Evolutionary conservation across 2,888 invertebrate genomes (phyloP), one percentile per base, ranked within the genome.

Genomic region (Eupithecia inturbata): DNA sequence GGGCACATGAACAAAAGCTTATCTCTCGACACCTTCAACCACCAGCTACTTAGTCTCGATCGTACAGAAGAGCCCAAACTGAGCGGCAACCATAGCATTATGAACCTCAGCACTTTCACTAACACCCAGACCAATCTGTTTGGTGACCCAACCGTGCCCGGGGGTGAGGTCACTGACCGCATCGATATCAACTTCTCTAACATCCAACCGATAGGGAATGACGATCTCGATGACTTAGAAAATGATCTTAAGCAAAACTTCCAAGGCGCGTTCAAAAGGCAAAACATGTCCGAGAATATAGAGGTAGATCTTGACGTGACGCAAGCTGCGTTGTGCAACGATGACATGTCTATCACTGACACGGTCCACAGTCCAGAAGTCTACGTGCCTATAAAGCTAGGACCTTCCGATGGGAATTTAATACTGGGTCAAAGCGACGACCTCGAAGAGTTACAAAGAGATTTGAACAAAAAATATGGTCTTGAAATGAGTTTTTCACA

Each of bases 141-240:
- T 67, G 86, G 91, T 81, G 90, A 93, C 36, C 78, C 90, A 3
- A 85, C 85, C 14, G 77, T 85, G 1, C 85, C 89, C 0, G 77
- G 79, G 1, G 84, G 84, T 2, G 92, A 91, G 70, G 80, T 87
- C 73, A 85, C 93, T 0, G 91, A 87, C 16, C 83, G 86, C 9
- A 90, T 94, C 12, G 84, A 89, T 67, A 78, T 93, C 2, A 88
- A 93, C 75, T 94, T 93, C 75, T 94, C 94, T 0, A 80, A 82
- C 6, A 74, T 91, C 22, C 87, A 90, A 84, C 53, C 81, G 19
- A 73, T 89, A 1, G 81, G 80, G 0, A 86, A 83, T 36, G 92
- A 92, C 77, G 93, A 93, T 83, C 80, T 93, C 31, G 92, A 93
- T 72, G 90, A 90, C 73, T 91, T 93, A 31, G 87, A 90, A 70